A percentile compares a stretch with the other conserved stretches of the same genome.
phyloP scores from a whole-genome alignment of 2,888 invertebrate genomes.

The Antheraea assamensis region DNA sequence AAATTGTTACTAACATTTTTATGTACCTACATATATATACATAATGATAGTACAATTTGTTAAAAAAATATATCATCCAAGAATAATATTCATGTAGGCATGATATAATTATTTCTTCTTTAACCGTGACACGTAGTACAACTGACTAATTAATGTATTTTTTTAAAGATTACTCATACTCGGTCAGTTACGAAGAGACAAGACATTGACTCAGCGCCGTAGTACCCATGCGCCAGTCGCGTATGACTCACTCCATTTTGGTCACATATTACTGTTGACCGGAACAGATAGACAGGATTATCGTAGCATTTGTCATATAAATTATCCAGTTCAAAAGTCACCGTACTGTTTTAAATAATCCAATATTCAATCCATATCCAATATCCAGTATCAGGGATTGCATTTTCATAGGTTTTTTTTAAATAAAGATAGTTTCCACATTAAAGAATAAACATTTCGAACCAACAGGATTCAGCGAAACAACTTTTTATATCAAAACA shows the following conservation, averaged over 20 bases:
- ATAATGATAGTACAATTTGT: too few relatives aligned
- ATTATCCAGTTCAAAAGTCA: background rate
- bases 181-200: conserved; percentile 41
- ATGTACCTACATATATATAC: too few relatives aligned
- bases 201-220: conserved; percentile 60
- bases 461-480: too few relatives aligned
- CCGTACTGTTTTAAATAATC: background rate
- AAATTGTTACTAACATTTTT: too few relatives aligned
- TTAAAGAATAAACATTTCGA: too few relatives aligned
- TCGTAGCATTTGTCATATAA: conserved; percentile 20
- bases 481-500: too few relatives aligned
- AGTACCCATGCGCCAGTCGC: conserved; percentile 53
- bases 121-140: background rate
- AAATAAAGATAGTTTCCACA: too few relatives aligned
- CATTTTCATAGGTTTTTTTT: too few relatives aligned
- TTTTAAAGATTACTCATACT: conserved; percentile 37
- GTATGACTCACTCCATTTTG: conserved; percentile 42
- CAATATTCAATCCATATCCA: too few relatives aligned
- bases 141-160: background rate
- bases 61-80: too few relatives aligned
- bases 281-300: conserved; percentile 26
- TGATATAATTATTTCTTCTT: background rate
- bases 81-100: background rate
- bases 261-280: conserved; percentile 10
- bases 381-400: too few relatives aligned